A percentile compares a stretch with the other conserved stretches of the same genome.
These are phyloP conservation scores for Sphaerophoria rueppellii DNA, from an alignment of 2,888 invertebrate genomes.

Conservation along the genomic window DNA sequence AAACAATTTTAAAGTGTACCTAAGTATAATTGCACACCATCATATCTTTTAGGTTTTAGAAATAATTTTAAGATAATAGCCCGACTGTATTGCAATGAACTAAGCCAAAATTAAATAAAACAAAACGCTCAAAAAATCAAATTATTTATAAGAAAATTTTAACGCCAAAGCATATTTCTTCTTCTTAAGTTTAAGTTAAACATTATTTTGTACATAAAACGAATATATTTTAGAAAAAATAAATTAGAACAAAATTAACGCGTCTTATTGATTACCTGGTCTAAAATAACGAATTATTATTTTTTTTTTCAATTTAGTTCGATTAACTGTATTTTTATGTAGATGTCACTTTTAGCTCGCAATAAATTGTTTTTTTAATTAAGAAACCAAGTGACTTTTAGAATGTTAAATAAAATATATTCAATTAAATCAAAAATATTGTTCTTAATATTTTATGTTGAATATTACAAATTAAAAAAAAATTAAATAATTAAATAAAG, in stretches of 20 bases:
- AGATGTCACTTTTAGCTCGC: constrained; percentile 43
- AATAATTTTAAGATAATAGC: constrained; percentile 44
- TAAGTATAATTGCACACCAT: constrained; percentile 39
- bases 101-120: constrained; percentile 32
- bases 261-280: constrained; percentile 64
- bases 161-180: constrained; percentile 36
- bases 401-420: constrained; percentile 50
- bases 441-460: constrained; percentile 55
- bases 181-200: constrained; percentile 25
- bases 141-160: neutral
- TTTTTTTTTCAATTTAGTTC: constrained; percentile 32
- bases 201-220: constrained; percentile 57
- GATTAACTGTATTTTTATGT: constrained; percentile 13
- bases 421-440: constrained; percentile 53
- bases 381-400: constrained; percentile 47
- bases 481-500: constrained; percentile 9
- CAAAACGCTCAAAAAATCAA: constrained; percentile 7
- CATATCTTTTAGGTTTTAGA: constrained; percentile 62
- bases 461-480: constrained; percentile 49
- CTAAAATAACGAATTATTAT: constrained; percentile 41
- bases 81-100: constrained; percentile 49
- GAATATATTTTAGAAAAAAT: neutral
- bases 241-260: constrained; percentile 20
- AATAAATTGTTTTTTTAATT: constrained; percentile 44
- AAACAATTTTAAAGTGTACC: constrained; percentile 28